Evolutionary conservation across 2,797 vertebrate genomes (phyloP).

Genomic region (Tokudaia tokunoshimensis): DNA sequence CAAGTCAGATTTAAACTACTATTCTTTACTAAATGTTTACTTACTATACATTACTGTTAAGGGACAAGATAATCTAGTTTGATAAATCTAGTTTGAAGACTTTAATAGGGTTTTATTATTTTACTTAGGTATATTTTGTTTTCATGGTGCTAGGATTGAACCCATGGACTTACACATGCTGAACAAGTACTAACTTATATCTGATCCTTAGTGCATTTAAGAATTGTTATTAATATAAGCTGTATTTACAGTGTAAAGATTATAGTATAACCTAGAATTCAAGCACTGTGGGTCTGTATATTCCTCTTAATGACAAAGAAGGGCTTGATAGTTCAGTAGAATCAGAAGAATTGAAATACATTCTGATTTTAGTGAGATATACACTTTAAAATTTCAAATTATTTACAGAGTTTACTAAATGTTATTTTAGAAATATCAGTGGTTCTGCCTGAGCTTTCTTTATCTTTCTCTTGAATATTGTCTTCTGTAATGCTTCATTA

Average conservation of each 20-base stretch:
- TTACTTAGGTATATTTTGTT: not conserved
- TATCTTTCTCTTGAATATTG: conserved; percentile 26
- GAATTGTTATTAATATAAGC: not conserved
- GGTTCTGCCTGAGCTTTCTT: not conserved
- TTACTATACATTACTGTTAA: not conserved
- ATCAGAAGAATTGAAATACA: not conserved
- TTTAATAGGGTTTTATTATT: not conserved
- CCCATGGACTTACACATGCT: not conserved
- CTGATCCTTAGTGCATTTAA: not conserved
- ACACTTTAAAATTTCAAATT: conserved; percentile 12
- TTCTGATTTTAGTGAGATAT: conserved; percentile 28
- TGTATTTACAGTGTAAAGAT: conserved; percentile 28
- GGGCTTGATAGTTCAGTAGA: conserved; percentile 18
- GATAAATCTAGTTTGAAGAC: not conserved
- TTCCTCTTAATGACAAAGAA: conserved; percentile 49
- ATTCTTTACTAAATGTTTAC: conserved; percentile 44
- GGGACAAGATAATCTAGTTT: conserved; percentile 39
- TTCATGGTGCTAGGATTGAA: not conserved
- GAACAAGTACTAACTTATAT: not conserved
- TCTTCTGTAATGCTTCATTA: not conserved
- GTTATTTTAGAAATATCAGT: conserved; percentile 57
- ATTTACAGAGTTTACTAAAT: conserved; percentile 55
- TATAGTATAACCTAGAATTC: conserved; percentile 18
- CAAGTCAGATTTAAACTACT: conserved; percentile 81
- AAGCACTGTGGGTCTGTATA: conserved; percentile 15